Conservation (phyloP, 2,113 vertebrate species). For the Ranitomeya variabilis region DNA sequence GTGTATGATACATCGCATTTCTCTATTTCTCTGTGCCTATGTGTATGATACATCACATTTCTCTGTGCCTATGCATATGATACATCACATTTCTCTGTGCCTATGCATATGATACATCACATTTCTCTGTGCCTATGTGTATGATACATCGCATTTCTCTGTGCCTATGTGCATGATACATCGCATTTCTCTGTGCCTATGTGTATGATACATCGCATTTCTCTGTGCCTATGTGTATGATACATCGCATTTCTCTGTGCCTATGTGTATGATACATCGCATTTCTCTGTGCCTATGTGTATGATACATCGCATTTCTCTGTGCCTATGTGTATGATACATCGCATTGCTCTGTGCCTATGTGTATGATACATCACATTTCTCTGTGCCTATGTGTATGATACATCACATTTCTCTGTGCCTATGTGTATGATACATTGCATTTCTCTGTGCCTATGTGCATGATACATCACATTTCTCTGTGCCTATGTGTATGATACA, state of each 20-base stretch:
- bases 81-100: not conserved
- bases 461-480: not conserved
- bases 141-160: not conserved
- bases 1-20: no score
- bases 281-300: not conserved
- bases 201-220: not conserved
- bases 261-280: no score
- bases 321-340: not conserved
- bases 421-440: no score
- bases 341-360: not conserved
- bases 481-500: not conserved
- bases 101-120: not conserved
- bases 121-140: not conserved
- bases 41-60: not conserved
- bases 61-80: not conserved
- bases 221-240: not conserved
- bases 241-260: not conserved
- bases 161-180: not conserved
- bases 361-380: not conserved
- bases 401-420: not conserved
- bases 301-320: not conserved
- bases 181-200: not conserved
- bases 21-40: not conserved
- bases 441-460: not conserved
- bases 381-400: not conserved